Conservation (phyloP, 2,888 invertebrate species). For the Diogma glabrata region DNA sequence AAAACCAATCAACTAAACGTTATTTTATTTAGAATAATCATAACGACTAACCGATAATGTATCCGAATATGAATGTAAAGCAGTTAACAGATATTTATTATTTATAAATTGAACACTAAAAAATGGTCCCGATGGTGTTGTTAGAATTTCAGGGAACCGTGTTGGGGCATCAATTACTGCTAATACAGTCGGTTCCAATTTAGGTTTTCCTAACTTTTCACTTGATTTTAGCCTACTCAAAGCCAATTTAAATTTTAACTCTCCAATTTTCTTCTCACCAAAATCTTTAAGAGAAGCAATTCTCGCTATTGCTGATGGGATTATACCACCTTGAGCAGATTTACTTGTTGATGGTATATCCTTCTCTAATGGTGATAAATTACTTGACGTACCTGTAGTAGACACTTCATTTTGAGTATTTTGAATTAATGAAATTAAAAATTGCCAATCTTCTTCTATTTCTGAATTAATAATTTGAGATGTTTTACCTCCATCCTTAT, state of each 20-base stretch:
- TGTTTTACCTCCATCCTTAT: neutral
- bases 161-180: slow-evolving; percentile 35
- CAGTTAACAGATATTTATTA: slow-evolving; percentile 34
- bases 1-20: no score
- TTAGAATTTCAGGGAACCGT: slow-evolving; percentile 33
- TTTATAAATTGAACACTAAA: slow-evolving; percentile 34
- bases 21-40: no score
- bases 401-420: slow-evolving; percentile 7
- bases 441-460: slow-evolving; percentile 30
- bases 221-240: slow-evolving; percentile 28
- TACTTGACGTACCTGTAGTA: slow-evolving; percentile 1
- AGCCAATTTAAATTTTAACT: slow-evolving; percentile 49
- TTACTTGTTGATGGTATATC: neutral
- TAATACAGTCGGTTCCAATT: slow-evolving; percentile 21
- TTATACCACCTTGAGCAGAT: slow-evolving; percentile 22
- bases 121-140: slow-evolving; percentile 31
- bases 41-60: slow-evolving; percentile 31
- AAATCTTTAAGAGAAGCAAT: slow-evolving; percentile 53
- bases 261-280: slow-evolving; percentile 55
- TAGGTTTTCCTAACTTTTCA: slow-evolving; percentile 22
- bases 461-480: slow-evolving; percentile 7
- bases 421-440: slow-evolving; percentile 29
- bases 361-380: neutral
- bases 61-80: slow-evolving; percentile 32
- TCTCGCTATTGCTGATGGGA: slow-evolving; percentile 41